Conservation (phyloP, 2,888 invertebrate species). For the Congeria kusceri region DNA sequence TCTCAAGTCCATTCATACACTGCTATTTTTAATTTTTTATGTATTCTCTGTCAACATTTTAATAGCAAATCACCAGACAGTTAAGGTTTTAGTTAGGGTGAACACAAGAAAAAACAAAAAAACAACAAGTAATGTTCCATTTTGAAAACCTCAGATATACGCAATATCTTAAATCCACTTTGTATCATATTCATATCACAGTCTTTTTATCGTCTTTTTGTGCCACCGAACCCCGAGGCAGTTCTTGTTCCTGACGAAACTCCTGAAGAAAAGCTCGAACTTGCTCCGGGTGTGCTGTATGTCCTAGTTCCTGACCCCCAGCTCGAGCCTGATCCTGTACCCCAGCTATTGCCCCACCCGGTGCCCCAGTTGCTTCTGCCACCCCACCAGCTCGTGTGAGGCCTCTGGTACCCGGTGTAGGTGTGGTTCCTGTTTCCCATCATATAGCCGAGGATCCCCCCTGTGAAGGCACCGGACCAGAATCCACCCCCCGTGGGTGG, state of each 20-base stretch:
- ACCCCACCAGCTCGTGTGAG: conserved; percentile 53
- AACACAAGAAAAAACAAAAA: too few species aligned
- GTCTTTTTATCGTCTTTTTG: conserved; percentile 70
- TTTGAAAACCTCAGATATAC: too few species aligned
- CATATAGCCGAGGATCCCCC: conserved; percentile 78
- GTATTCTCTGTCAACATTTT: too few species aligned
- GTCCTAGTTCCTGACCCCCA: conserved; percentile 40
- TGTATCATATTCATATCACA: too few species aligned
- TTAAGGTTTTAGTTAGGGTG: too few species aligned
- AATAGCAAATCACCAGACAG: too few species aligned
- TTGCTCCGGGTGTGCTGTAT: background rate
- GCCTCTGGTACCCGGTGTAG: conserved; percentile 31
- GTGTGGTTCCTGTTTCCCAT: conserved; percentile 70
- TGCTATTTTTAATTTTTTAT: too few species aligned
- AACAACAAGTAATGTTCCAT: too few species aligned
- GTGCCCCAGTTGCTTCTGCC: conserved; percentile 49
- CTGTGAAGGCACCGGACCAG: conserved; percentile 79
- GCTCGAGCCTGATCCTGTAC: conserved; percentile 42
- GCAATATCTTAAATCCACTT: too few species aligned
- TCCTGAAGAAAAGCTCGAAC: background rate
- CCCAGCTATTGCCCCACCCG: conserved; percentile 49
- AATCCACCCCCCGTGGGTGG: conserved; percentile 68
- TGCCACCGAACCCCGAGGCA: conserved; percentile 80
- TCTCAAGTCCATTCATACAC: too few species aligned
- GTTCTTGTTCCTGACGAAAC: conserved; percentile 68